phyloP scores from a whole-genome alignment of 1,140 invertebrate genomes.

The Argopecten irradians region DNA sequence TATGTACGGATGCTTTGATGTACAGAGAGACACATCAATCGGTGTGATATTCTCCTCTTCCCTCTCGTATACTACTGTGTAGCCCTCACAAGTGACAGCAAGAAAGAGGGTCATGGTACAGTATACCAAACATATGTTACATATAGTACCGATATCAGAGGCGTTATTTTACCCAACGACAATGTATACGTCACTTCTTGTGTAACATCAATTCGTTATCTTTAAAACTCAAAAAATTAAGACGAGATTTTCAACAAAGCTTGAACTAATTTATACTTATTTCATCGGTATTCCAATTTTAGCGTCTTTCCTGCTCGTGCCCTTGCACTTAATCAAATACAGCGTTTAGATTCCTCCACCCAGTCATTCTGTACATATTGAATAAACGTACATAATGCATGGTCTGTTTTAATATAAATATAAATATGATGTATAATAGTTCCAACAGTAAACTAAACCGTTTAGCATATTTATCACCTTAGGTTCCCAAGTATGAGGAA shows the following conservation, averaged over 20 bases:
- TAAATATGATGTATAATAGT: too few species aligned
- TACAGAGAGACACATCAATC: background rate
- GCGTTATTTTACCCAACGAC: background rate
- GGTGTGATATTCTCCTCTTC: background rate
- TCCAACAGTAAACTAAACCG: too few species aligned
- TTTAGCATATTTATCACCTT: too few species aligned
- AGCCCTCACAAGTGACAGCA: background rate
- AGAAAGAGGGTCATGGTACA: background rate
- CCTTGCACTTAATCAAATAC: too few species aligned
- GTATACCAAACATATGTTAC: background rate
- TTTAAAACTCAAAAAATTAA: background rate
- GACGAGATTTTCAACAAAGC: background rate
- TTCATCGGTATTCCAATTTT: too few species aligned
- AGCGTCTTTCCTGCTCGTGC: too few species aligned
- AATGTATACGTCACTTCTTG: background rate
- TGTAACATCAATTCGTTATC: background rate
- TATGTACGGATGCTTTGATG: background rate
- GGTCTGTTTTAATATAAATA: too few species aligned
- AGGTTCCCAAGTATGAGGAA: too few species aligned
- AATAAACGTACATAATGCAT: too few species aligned
- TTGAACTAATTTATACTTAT: too few species aligned
- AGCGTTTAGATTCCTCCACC: too few species aligned
- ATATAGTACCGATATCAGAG: background rate
- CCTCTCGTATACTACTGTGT: background rate
- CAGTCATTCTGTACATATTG: too few species aligned